Evolutionary conservation across 2,113 vertebrate genomes (phyloP).

Genomic region (Hyaena hyaena): DNA sequence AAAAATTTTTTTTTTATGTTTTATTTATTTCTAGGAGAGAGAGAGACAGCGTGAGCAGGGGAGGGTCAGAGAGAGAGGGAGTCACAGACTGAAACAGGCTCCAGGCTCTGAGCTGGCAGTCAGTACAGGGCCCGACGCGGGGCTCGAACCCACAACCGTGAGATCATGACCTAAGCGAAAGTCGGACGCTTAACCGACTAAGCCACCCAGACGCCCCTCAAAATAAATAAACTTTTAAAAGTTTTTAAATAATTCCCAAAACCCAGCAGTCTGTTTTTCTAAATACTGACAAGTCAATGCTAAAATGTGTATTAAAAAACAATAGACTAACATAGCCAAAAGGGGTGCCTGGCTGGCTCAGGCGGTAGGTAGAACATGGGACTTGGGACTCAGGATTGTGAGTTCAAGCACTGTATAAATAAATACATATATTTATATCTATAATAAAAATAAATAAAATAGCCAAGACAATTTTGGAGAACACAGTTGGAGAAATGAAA

Average conservation of each 20-base stretch:
- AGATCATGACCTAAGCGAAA: too few species aligned
- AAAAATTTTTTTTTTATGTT: too few species aligned
- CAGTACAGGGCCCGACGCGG: too few species aligned
- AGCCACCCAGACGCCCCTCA: too few species aligned
- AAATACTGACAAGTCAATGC: slow-evolving; percentile 25
- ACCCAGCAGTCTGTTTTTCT: neutral
- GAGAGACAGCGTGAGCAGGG: too few species aligned
- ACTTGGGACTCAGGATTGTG: neutral
- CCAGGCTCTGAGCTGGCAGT: too few species aligned
- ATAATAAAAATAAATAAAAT: neutral
- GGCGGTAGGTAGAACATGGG: neutral
- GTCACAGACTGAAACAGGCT: too few species aligned
- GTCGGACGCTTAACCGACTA: too few species aligned
- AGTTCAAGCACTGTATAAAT: neutral
- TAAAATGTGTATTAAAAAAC: slow-evolving; percentile 21
- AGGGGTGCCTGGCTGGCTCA: neutral
- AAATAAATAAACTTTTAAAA: too few species aligned
- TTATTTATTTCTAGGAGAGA: too few species aligned
- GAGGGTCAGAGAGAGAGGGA: too few species aligned
- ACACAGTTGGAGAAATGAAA: neutral
- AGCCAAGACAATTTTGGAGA: slow-evolving; percentile 6
- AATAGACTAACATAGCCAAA: neutral
- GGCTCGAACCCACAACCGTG: too few species aligned
- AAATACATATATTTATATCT: neutral
- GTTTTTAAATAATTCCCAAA: neutral